Percentiles rank a stretch among this genome's conserved stretches.
Evolutionary conservation across 2,888 invertebrate species (phyloP).

Genomic region (Heterodera filipjevi): DNA sequence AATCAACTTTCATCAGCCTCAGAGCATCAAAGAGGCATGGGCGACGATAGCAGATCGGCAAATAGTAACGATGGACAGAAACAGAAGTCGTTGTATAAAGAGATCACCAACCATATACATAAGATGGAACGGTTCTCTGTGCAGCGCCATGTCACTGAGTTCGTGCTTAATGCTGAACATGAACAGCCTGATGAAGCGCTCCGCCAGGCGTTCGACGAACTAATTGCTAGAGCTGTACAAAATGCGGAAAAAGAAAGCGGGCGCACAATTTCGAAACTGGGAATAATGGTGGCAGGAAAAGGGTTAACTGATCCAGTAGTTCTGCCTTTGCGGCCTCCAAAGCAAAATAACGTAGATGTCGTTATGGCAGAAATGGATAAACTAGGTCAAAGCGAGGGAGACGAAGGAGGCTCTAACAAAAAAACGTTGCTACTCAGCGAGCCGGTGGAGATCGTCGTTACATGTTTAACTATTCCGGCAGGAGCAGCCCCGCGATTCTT

Average conservation of each 20-base stretch:
- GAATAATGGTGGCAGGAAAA: not conserved
- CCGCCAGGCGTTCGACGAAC: not conserved
- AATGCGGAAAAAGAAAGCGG: not conserved
- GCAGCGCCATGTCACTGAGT: too few relatives aligned
- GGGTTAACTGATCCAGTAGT: not conserved
- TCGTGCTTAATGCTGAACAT: too few relatives aligned
- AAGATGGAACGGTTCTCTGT: too few relatives aligned
- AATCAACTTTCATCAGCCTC: too few relatives aligned
- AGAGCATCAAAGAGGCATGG: too few relatives aligned
- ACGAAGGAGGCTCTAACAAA: not conserved
- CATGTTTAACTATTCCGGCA: not conserved
- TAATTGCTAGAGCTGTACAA: not conserved
- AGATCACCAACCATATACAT: too few relatives aligned
- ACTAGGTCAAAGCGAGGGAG: not conserved
- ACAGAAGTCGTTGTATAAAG: too few relatives aligned
- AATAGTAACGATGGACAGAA: too few relatives aligned
- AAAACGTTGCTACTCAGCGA: not conserved
- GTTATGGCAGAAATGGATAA: not conserved
- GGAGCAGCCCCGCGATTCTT: not conserved
- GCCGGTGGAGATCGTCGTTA: not conserved
- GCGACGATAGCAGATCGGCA: too few relatives aligned
- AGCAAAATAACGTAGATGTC: not conserved
- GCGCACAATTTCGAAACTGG: not conserved
- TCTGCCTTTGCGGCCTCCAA: not conserved
- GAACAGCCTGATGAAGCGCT: too few relatives aligned